A percentile compares a stretch with the other conserved stretches of the same genome.
phyloP scores from a whole-genome alignment of 2,888 invertebrate species.

The Xestia rhomboidea region DNA sequence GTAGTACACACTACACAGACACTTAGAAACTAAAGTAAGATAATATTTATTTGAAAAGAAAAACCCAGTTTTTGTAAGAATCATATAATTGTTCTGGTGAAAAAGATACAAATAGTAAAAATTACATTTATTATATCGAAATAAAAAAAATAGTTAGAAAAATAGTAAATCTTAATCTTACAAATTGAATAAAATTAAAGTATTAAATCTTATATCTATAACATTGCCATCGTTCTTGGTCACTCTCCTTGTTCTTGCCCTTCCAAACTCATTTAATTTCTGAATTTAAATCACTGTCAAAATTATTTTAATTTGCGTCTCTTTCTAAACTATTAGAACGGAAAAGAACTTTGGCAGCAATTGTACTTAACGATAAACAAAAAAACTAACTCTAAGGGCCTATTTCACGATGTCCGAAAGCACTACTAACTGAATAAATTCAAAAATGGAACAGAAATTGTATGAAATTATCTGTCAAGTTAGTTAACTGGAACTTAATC shows the following conservation, averaged over 20 bases:
- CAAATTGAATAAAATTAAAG: background rate
- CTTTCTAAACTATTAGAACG: background rate
- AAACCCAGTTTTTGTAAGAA: background rate
- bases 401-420: too few relatives aligned
- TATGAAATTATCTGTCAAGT: too few relatives aligned
- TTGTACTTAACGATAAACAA: background rate
- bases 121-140: background rate
- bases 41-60: background rate
- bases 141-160: background rate
- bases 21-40: background rate
- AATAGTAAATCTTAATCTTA: background rate
- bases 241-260: background rate
- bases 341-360: constrained; percentile 3
- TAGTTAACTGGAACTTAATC: too few relatives aligned
- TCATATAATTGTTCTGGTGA: background rate
- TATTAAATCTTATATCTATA: background rate
- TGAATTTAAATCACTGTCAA: background rate
- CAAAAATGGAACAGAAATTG: too few relatives aligned
- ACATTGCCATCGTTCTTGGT: background rate
- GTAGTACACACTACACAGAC: background rate
- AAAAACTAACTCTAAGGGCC: background rate
- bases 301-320: background rate
- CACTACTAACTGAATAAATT: too few relatives aligned
- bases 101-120: background rate
- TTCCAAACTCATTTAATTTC: background rate